phyloP scores from a whole-genome alignment of 2,888 invertebrate genomes.

The Oligia fasciuncula region DNA sequence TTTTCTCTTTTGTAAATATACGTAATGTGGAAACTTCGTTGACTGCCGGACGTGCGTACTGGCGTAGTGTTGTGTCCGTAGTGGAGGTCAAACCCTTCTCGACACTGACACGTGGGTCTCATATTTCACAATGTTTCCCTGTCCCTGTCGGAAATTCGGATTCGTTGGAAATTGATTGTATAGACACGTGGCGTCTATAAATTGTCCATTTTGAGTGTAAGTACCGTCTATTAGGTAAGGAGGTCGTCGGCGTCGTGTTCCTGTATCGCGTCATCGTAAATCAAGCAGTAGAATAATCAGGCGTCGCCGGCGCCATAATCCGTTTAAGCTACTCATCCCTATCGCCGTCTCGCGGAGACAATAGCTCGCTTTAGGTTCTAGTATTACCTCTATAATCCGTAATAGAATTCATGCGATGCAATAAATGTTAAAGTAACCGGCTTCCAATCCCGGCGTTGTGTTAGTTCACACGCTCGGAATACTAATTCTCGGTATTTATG shows the following conservation, averaged over 20 bases:
- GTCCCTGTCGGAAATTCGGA: constrained; percentile 55
- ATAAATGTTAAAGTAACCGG: constrained; percentile 78
- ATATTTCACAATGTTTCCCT: constrained; percentile 83
- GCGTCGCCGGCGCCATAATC: constrained; percentile 84
- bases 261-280: constrained; percentile 88
- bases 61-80: constrained; percentile 66
- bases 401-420: constrained; percentile 76
- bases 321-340: constrained; percentile 85
- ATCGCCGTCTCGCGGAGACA: constrained; percentile 85
- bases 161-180: constrained; percentile 81
- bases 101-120: constrained; percentile 81
- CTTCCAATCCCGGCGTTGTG: constrained; percentile 78
- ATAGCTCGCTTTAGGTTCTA: constrained; percentile 79
- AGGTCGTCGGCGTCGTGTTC: constrained; percentile 77
- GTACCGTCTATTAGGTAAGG: constrained; percentile 80
- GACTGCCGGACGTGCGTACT: constrained; percentile 68
- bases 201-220: constrained; percentile 81
- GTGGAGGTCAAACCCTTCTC: constrained; percentile 73
- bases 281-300: constrained; percentile 88
- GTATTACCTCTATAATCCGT: constrained; percentile 67
- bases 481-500: constrained; percentile 66
- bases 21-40: constrained; percentile 73
- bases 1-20: constrained; percentile 81
- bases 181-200: constrained; percentile 82
- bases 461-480: constrained; percentile 78